A percentile compares a stretch with the other conserved stretches of the same genome.
These are phyloP conservation scores for Sphyrna mokarran DNA, from an alignment of 2,113 vertebrate genomes.

Conservation along the genomic window DNA sequence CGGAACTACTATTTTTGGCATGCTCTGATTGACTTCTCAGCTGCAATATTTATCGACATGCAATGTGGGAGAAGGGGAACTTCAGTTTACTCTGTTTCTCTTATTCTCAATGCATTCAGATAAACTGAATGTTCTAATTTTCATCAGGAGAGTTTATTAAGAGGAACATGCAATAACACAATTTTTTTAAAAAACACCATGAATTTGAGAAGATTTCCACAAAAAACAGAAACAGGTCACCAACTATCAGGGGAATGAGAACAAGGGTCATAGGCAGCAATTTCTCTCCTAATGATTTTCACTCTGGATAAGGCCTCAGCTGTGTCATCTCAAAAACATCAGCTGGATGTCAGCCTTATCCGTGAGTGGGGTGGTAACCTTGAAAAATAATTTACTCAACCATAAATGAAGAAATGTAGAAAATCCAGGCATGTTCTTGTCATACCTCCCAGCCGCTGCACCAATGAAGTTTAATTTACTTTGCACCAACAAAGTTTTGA, in stretches of 20 bases:
- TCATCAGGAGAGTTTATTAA: background rate
- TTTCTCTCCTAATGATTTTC: background rate
- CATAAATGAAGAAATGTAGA: background rate
- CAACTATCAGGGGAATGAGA: background rate
- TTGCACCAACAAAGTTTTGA: background rate
- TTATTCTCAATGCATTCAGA: background rate
- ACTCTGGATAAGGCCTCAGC: background rate
- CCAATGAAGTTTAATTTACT: background rate
- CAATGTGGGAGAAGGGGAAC: background rate
- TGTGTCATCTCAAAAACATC: background rate
- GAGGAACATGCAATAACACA: background rate
- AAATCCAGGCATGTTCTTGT: background rate
- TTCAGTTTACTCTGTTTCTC: background rate
- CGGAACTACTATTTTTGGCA: background rate
- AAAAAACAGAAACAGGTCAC: background rate
- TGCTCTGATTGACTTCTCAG: background rate
- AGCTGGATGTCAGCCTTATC: background rate
- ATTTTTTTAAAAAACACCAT: background rate
- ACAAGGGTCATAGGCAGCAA: background rate
- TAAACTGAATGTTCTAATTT: background rate
- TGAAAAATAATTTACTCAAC: background rate
- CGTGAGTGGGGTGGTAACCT: background rate
- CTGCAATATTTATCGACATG: no score
- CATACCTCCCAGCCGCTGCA: background rate
- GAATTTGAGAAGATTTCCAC: background rate